These are phyloP conservation scores for Griposia aprilina DNA, from an alignment of 2,888 invertebrate genomes.

Conservation along the genomic window DNA sequence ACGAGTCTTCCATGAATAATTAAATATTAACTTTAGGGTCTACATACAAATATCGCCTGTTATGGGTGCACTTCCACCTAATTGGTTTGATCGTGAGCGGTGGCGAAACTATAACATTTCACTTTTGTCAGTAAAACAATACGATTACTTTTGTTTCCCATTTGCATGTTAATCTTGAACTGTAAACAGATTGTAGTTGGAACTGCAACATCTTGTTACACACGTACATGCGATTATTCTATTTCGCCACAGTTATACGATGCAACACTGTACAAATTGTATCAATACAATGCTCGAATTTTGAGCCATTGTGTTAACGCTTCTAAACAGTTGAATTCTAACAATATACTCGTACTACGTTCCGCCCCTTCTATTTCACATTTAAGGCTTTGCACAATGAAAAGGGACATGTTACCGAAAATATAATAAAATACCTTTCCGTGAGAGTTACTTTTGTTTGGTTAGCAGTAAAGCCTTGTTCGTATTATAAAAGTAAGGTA, in stretches of 20 bases:
- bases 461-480: slow-evolving; percentile 18
- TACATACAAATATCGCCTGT: slow-evolving; percentile 54
- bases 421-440: slow-evolving; percentile 14
- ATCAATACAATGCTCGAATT: slow-evolving; percentile 27
- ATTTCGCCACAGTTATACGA: slow-evolving; percentile 16
- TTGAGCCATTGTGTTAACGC: background rate
- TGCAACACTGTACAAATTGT: slow-evolving; percentile 23
- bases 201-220: slow-evolving; percentile 27
- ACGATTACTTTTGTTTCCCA: slow-evolving; percentile 19
- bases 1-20: slow-evolving; percentile 58
- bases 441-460: slow-evolving; percentile 12
- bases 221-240: slow-evolving; percentile 20
- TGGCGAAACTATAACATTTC: slow-evolving; percentile 21
- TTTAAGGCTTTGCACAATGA: slow-evolving; percentile 24
- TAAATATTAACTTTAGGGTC: slow-evolving; percentile 63
- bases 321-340: slow-evolving; percentile 40
- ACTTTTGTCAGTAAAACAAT: slow-evolving; percentile 23
- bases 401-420: slow-evolving; percentile 20
- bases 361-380: slow-evolving; percentile 7
- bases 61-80: slow-evolving; percentile 40
- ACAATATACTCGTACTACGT: slow-evolving; percentile 17
- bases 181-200: slow-evolving; percentile 18
- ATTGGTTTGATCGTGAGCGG: slow-evolving; percentile 32
- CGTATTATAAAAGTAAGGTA: slow-evolving; percentile 2
- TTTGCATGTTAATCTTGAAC: slow-evolving; percentile 35